A percentile compares a stretch with the other conserved stretches of the same genome.
Conservation (phyloP, 2,797 vertebrate genomes). For the Chiroxiphia lanceolata region DNA sequence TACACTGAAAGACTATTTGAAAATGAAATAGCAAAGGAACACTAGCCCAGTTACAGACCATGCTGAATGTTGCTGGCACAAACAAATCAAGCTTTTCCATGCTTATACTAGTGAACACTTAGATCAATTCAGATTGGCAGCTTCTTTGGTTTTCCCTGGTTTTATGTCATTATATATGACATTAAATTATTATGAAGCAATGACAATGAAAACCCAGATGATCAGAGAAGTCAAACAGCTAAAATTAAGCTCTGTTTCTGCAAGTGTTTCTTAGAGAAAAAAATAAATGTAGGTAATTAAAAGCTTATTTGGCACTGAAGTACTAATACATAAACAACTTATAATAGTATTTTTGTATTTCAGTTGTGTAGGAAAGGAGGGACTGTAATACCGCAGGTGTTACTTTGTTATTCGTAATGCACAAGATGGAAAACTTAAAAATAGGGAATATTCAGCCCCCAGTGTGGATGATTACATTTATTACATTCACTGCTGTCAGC, state of each 20-base stretch:
- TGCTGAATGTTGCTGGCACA: conserved; percentile 78
- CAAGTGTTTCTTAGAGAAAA: conserved; percentile 62
- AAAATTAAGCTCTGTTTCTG: conserved; percentile 76
- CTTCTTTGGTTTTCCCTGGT: conserved; percentile 74
- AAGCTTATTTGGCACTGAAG: conserved; percentile 62
- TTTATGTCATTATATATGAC: conserved; percentile 80
- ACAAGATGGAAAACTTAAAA: conserved; percentile 69
- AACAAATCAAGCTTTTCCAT: conserved; percentile 73
- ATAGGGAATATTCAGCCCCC: conserved; percentile 65
- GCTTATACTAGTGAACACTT: conserved; percentile 58
- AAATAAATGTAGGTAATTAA: conserved; percentile 65
- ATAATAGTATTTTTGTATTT: conserved; percentile 76
- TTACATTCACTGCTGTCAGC: conserved; percentile 76
- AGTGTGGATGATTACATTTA: conserved; percentile 75
- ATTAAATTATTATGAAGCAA: conserved; percentile 79
- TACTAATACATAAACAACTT: conserved; percentile 72
- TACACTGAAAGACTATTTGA: conserved; percentile 67
- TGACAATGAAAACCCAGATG: conserved; percentile 79
- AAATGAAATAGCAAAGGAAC: conserved; percentile 71
- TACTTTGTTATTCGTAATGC: conserved; percentile 74
- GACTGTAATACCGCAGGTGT: conserved; percentile 72
- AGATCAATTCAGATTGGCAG: conserved; percentile 79
- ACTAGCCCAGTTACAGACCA: conserved; percentile 74
- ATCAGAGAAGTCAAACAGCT: conserved; percentile 80
- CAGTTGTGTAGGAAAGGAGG: conserved; percentile 58